phyloP scores from a whole-genome alignment of 2,797 vertebrate genomes.

The Falco concolor region DNA sequence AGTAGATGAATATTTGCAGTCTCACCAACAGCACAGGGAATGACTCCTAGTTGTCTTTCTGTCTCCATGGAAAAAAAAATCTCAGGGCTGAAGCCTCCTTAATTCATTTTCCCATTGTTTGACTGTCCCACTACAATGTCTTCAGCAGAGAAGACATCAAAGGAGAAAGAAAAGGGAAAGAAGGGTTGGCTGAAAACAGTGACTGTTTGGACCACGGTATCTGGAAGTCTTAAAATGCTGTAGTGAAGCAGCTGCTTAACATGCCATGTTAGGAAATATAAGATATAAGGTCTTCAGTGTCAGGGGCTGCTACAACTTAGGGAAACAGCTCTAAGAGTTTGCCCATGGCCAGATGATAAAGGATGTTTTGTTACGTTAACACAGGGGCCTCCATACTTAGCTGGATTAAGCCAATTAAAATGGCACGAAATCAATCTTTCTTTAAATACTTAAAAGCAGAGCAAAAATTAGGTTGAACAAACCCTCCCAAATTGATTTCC shows the following conservation, averaged over 20 bases:
- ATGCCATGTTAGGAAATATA: background rate
- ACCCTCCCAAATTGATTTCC: slow-evolving; percentile 42
- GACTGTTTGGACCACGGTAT: background rate
- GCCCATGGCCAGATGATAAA: background rate
- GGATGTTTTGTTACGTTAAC: slow-evolving; percentile 15
- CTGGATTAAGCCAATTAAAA: slow-evolving; percentile 55
- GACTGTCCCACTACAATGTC: background rate
- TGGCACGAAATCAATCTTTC: slow-evolving; percentile 49
- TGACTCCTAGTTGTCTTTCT: background rate
- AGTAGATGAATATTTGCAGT: background rate
- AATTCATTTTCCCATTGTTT: background rate
- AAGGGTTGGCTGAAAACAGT: background rate
- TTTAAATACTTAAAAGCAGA: slow-evolving; percentile 57
- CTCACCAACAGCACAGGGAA: background rate
- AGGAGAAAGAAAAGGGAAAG: background rate
- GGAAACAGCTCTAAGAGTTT: background rate
- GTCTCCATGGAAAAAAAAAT: background rate
- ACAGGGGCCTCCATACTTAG: slow-evolving; percentile 21
- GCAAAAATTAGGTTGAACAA: slow-evolving; percentile 36
- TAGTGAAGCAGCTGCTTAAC: background rate
- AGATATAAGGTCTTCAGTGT: background rate
- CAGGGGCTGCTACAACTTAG: background rate
- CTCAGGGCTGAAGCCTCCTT: background rate
- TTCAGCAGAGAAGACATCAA: background rate
- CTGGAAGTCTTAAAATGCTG: background rate